Evolutionary conservation across 2,113 vertebrate genomes (phyloP).

Genomic region (Fulica atra): DNA sequence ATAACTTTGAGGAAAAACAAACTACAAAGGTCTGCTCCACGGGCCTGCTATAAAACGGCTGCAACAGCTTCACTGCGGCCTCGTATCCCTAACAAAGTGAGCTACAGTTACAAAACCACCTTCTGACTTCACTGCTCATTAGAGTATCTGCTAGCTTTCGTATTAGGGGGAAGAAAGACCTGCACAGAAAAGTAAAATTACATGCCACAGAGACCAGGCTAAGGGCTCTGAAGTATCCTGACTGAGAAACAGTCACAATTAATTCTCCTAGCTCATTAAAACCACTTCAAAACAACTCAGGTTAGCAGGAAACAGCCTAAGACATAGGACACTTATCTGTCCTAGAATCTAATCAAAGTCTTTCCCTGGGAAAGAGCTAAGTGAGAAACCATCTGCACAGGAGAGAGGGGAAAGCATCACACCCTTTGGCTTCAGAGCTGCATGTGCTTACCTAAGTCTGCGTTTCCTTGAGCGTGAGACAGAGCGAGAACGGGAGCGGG

Average conservation of each 20-base stretch:
- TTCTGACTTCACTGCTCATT: not conserved
- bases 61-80: not conserved
- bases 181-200: not conserved
- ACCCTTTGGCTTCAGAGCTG: not conserved
- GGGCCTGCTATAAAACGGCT: not conserved
- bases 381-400: not conserved
- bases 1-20: not conserved
- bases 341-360: not conserved
- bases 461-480: slow-evolving; percentile 91
- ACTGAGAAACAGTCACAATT: not conserved
- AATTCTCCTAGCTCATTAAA: not conserved
- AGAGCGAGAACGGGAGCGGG: slow-evolving; percentile 88
- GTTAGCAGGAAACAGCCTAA: not conserved
- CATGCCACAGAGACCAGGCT: not conserved
- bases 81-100: not conserved
- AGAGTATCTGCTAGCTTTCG: not conserved
- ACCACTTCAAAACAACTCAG: not conserved
- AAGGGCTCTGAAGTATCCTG: not conserved
- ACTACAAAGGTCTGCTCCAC: not conserved
- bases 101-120: not conserved
- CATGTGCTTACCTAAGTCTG: slow-evolving; percentile 85
- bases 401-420: not conserved
- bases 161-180: not conserved
- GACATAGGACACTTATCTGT: not conserved
- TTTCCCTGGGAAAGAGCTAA: not conserved